phyloP scores from a whole-genome alignment of 2,113 vertebrate species.

The Pycnonotus jocosus region DNA sequence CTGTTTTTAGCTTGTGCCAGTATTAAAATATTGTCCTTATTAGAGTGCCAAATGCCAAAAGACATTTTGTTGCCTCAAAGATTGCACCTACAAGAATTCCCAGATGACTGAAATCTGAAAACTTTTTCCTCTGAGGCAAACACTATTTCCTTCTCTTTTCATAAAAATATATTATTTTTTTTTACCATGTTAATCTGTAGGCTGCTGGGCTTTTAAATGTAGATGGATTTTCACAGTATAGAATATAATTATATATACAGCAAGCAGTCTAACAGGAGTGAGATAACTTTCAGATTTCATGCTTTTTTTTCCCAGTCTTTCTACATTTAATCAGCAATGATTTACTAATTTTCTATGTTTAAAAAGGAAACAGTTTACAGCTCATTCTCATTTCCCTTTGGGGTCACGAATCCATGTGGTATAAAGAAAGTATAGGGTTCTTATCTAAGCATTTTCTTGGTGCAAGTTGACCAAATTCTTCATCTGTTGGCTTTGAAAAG shows the following conservation, averaged over 20 bases:
- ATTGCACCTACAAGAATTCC: conserved; percentile 29
- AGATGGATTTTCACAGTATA: conserved; percentile 49
- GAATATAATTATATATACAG: conserved; percentile 27
- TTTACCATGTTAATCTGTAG: conserved; percentile 39
- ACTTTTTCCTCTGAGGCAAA: conserved; percentile 50
- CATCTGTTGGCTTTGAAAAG: conserved; percentile 26
- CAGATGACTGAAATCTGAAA: neutral
- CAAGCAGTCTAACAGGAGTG: conserved; percentile 57
- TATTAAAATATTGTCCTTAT: conserved; percentile 71
- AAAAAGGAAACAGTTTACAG: conserved; percentile 36
- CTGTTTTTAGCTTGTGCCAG: conserved; percentile 73
- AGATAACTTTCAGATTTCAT: conserved; percentile 56
- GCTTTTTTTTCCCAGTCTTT: conserved; percentile 44
- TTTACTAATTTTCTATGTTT: conserved; percentile 58
- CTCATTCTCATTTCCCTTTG: neutral
- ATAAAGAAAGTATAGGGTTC: conserved; percentile 6
- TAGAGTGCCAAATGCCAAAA: conserved; percentile 76
- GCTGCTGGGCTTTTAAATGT: conserved; percentile 66
- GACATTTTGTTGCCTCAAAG: conserved; percentile 42
- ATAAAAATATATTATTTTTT: conserved; percentile 42
- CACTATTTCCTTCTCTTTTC: conserved; percentile 50
- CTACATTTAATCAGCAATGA: conserved; percentile 67
- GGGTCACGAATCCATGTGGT: neutral
- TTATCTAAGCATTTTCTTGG: conserved; percentile 20
- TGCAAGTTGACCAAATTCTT: conserved; percentile 57